phyloP scores from a whole-genome alignment of 2,888 invertebrate species.

The Anarsia innoxiella region DNA sequence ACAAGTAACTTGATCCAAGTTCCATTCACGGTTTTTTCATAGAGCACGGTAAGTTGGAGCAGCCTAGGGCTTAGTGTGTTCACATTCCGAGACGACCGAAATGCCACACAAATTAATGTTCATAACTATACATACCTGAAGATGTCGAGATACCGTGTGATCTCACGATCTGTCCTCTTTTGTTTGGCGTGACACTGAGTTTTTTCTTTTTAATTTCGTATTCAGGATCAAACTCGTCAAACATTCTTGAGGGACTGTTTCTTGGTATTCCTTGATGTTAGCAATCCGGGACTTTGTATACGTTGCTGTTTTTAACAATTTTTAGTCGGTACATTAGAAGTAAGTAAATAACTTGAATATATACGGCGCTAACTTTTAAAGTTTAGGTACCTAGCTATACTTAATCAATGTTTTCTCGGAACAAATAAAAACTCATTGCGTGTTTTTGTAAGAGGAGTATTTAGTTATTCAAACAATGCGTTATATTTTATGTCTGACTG shows the following conservation, averaged over 20 bases:
- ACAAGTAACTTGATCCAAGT: slow-evolving; percentile 20
- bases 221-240: slow-evolving; percentile 6
- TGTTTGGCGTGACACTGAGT: slow-evolving; percentile 12
- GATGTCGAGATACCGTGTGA: slow-evolving; percentile 24
- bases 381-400: too few species aligned
- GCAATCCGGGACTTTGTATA: too few species aligned
- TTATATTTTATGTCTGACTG: too few species aligned
- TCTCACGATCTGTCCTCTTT: slow-evolving; percentile 39
- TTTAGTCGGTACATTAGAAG: too few species aligned
- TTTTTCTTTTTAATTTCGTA: slow-evolving; percentile 1
- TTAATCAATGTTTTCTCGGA: slow-evolving; percentile 41
- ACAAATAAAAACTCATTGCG: slow-evolving; percentile 34
- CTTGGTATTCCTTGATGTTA: too few species aligned
- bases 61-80: slow-evolving; percentile 26
- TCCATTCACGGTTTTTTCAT: slow-evolving; percentile 26
- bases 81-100: slow-evolving; percentile 37
- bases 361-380: too few species aligned
- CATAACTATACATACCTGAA: slow-evolving; percentile 41
- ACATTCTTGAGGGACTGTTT: slow-evolving; percentile 5
- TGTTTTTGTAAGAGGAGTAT: too few species aligned
- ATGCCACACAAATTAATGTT: slow-evolving; percentile 49
- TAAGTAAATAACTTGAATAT: too few species aligned
- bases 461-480: slow-evolving; percentile 20
- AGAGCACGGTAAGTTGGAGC: slow-evolving; percentile 16
- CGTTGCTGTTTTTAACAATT: too few species aligned